phyloP scores from a whole-genome alignment of 2,797 vertebrate species.

The Pelodytes ibericus region DNA sequence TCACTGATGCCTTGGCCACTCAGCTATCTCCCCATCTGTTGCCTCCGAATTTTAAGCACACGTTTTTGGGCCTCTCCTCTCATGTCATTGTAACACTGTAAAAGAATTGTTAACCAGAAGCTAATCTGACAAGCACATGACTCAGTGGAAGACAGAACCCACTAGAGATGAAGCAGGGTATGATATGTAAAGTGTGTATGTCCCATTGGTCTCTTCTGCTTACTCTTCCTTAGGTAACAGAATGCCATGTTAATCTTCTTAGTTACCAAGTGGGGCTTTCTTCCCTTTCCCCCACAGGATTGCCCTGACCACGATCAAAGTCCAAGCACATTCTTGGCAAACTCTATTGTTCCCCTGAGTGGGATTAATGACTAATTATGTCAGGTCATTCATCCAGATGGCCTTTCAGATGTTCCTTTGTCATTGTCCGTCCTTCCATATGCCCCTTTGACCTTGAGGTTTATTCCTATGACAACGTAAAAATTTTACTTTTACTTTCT shows the following conservation, averaged over 20 bases:
- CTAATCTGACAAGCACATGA: constrained; percentile 81
- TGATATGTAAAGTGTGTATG: constrained; percentile 77
- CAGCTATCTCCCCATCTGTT: constrained; percentile 81
- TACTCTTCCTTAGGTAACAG: constrained; percentile 83
- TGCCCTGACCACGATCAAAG: constrained; percentile 83
- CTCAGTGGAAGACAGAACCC: constrained; percentile 66
- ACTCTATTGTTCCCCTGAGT: constrained; percentile 85
- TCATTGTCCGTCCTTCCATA: constrained; percentile 88
- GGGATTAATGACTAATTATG: constrained; percentile 98
- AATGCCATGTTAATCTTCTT: constrained; percentile 92
- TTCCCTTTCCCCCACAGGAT: constrained; percentile 78
- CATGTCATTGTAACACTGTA: constrained; percentile 76
- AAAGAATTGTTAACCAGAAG: constrained; percentile 71
- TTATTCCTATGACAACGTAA: constrained; percentile 91
- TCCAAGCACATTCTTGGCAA: constrained; percentile 83
- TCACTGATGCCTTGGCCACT: constrained; percentile 75
- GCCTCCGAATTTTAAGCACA: constrained; percentile 79
- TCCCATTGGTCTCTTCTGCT: constrained; percentile 73
- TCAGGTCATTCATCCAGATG: constrained; percentile 99
- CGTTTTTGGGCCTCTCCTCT: constrained; percentile 74
- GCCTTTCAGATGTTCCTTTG: constrained; percentile 92
- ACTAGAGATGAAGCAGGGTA: constrained; percentile 70
- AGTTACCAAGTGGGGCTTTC: constrained; percentile 82
- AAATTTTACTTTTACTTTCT: constrained; percentile 83
- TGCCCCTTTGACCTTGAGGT: constrained; percentile 92